These are phyloP conservation scores for Garrulus glandarius DNA, from an alignment of 2,797 vertebrate genomes.

Conservation along the genomic window DNA sequence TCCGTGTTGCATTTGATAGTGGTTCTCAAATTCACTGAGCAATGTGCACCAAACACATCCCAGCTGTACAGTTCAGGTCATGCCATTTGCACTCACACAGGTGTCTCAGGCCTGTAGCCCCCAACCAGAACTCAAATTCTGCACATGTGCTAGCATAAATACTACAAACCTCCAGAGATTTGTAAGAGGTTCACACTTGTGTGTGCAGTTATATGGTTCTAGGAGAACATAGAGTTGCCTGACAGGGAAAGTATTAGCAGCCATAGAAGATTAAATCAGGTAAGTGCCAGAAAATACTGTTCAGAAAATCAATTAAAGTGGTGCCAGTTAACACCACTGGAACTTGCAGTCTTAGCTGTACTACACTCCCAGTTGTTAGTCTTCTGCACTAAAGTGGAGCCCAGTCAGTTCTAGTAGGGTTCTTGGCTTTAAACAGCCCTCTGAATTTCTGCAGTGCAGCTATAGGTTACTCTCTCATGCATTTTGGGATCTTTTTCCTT, in stretches of 20 bases:
- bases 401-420: background rate
- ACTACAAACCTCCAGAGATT: background rate
- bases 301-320: background rate
- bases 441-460: background rate
- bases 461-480: background rate
- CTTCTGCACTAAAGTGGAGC: background rate
- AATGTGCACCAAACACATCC: background rate
- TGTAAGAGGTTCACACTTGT: background rate
- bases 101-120: background rate
- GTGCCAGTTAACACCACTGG: background rate
- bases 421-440: background rate
- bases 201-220: background rate
- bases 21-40: background rate
- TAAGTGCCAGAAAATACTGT: background rate
- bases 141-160: background rate
- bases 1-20: background rate
- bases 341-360: background rate
- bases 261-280: background rate
- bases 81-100: background rate
- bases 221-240: background rate
- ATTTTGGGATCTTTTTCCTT: background rate
- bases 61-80: background rate
- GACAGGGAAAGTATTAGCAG: background rate
- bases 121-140: background rate
- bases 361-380: background rate